Evolutionary conservation across 2,797 vertebrate genomes (phyloP).

Genomic region (Muraenolepis orangiensis): DNA sequence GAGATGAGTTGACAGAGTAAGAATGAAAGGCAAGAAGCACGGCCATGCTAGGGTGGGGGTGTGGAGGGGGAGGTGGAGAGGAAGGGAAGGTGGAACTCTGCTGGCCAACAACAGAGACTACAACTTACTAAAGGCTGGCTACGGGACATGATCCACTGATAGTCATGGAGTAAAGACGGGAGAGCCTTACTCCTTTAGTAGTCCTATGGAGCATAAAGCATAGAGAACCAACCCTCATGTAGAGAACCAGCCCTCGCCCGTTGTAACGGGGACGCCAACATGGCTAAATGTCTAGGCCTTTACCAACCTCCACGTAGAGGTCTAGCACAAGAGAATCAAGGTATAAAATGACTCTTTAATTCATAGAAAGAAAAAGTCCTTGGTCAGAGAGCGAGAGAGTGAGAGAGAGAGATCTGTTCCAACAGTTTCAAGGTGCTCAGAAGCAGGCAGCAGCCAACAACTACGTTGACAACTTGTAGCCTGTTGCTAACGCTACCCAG

Average conservation of each 20-base stretch:
- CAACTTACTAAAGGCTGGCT: constrained; percentile 38
- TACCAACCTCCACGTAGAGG: neutral
- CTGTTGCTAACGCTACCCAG: constrained; percentile 48
- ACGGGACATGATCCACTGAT: constrained; percentile 16
- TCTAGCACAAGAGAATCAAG: neutral
- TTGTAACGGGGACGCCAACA: neutral
- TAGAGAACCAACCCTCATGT: too few species aligned
- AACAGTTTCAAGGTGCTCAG: constrained; percentile 75
- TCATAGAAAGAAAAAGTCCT: constrained; percentile 38
- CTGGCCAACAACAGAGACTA: constrained; percentile 21
- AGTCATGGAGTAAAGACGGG: constrained; percentile 22
- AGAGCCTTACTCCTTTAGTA: constrained; percentile 18
- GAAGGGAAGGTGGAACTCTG: constrained; percentile 28
- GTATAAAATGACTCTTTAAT: constrained; percentile 10
- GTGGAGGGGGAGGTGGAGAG: neutral
- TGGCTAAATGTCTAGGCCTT: neutral
- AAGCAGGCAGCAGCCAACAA: constrained; percentile 78
- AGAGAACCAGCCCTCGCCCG: constrained; percentile 73
- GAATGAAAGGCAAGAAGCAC: constrained; percentile 53
- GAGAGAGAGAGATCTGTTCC: constrained; percentile 62
- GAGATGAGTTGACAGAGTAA: constrained; percentile 72
- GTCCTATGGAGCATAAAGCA: constrained; percentile 49
- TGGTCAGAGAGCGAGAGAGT: constrained; percentile 24
- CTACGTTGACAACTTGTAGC: constrained; percentile 51
- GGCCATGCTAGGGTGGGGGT: constrained; percentile 33